Evolutionary conservation across 2,888 invertebrate species (phyloP).

Genomic region (Agrenia bidenticulata): DNA sequence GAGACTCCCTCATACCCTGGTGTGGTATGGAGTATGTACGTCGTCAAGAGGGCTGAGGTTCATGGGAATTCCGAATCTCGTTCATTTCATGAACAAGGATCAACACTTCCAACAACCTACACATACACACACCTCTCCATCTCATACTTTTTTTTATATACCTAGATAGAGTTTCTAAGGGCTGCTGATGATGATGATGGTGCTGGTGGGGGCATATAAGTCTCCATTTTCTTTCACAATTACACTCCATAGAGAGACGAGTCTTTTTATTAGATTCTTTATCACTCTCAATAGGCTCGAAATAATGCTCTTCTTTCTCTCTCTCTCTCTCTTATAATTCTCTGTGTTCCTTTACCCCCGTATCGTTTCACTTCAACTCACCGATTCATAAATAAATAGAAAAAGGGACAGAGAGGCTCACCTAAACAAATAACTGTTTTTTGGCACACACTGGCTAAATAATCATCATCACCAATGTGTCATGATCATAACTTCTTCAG

Average conservation of each 20-base stretch:
- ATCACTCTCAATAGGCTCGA: conserved; percentile 21
- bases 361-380: too few species aligned
- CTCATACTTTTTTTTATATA: conserved; percentile 5
- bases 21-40: too few species aligned
- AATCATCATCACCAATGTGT: too few species aligned
- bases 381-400: too few species aligned
- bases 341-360: too few species aligned
- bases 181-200: neutral
- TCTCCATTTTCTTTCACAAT: conserved; percentile 12
- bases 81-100: conserved; percentile 11
- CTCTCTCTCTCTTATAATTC: neutral
- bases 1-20: too few species aligned
- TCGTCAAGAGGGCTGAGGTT: conserved; percentile 3
- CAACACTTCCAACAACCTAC: conserved; percentile 11
- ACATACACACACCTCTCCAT: neutral
- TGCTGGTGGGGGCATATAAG: neutral
- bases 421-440: too few species aligned
- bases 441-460: too few species aligned
- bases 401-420: too few species aligned
- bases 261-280: conserved; percentile 20
- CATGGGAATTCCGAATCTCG: conserved; percentile 22
- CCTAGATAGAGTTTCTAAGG: neutral
- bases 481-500: too few species aligned
- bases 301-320: conserved; percentile 17
- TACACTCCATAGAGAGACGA: conserved; percentile 14